A percentile compares a stretch with the other conserved stretches of the same genome.
Evolutionary conservation across 2,113 vertebrate genomes (phyloP).

Genomic region (Stigmatopora argus): DNA sequence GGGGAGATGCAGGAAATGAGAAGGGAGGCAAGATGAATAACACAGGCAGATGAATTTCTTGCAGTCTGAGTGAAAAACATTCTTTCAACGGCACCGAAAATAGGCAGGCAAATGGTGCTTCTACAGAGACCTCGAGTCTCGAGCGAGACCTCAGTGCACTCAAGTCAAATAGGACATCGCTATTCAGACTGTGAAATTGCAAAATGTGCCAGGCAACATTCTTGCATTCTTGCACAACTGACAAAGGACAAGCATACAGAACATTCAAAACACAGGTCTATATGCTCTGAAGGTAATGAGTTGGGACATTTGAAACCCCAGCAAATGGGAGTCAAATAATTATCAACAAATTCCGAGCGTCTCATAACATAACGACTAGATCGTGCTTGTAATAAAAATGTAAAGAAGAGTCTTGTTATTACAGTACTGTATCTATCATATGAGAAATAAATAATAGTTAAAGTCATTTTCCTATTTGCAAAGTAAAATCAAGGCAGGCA

Average conservation of each 20-base stretch:
- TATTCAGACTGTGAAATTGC: slow-evolving; percentile 4
- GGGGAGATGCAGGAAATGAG: slow-evolving; percentile 33
- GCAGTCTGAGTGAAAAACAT: slow-evolving; percentile 24
- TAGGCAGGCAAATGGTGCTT: slow-evolving; percentile 18
- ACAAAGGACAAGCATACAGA: not conserved
- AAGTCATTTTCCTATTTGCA: not conserved
- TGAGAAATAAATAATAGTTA: too few species aligned
- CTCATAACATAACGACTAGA: not conserved
- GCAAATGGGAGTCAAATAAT: not conserved
- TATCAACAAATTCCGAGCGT: not conserved
- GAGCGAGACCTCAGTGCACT: slow-evolving; percentile 13
- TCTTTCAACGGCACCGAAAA: slow-evolving; percentile 16
- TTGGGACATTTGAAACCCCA: not conserved
- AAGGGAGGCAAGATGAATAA: slow-evolving; percentile 29
- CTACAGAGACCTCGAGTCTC: slow-evolving; percentile 1
- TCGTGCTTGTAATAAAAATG: not conserved
- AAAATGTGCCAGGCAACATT: not conserved
- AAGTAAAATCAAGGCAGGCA: slow-evolving; percentile 11
- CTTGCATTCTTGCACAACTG: not conserved
- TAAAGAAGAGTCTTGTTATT: too few species aligned
- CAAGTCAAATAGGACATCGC: not conserved
- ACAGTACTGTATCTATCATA: too few species aligned
- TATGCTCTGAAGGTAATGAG: not conserved
- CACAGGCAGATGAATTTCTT: slow-evolving; percentile 19
- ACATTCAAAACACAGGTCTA: not conserved